phyloP scores from a whole-genome alignment of 2,888 invertebrate genomes.

The Drosophila barbarae region DNA sequence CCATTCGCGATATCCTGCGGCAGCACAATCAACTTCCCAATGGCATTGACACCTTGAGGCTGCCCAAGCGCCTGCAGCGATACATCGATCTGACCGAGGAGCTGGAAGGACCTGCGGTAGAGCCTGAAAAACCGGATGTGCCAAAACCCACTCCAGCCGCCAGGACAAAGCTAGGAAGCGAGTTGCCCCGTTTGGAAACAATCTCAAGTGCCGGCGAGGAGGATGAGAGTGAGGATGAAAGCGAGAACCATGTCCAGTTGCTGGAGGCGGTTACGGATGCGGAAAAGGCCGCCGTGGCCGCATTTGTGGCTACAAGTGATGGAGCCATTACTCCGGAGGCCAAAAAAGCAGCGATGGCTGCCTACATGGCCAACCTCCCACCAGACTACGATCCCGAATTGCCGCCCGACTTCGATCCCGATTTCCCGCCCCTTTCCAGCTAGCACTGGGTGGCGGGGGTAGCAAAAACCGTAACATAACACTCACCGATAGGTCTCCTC shows the following conservation, averaged over 20 bases:
- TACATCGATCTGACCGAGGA: constrained; percentile 89
- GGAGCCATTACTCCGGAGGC: constrained; percentile 57
- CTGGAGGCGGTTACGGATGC: constrained; percentile 63
- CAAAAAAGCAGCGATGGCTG: constrained; percentile 54
- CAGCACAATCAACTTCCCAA: constrained; percentile 86
- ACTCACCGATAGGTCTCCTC: constrained; percentile 93
- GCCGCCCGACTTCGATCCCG: constrained; percentile 25
- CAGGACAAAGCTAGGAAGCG: constrained; percentile 27
- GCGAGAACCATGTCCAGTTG: constrained; percentile 59
- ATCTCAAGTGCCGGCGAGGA: constrained; percentile 55
- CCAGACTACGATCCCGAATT: constrained; percentile 21
- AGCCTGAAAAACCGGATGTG: constrained; percentile 16
- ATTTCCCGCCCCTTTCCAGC: constrained; percentile 21
- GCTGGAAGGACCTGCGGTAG: constrained; percentile 56
- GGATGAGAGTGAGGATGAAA: constrained; percentile 56
- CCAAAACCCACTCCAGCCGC: not conserved
- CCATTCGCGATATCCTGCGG: constrained; percentile 84
- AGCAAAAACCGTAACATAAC: constrained; percentile 31
- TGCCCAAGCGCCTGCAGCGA: constrained; percentile 84
- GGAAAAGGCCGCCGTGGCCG: constrained; percentile 61
- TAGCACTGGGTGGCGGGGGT: constrained; percentile 9
- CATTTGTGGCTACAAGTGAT: constrained; percentile 55
- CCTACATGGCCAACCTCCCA: constrained; percentile 41
- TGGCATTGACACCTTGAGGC: constrained; percentile 85
- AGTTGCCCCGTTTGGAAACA: constrained; percentile 56